phyloP scores from a whole-genome alignment of 2,888 invertebrate genomes.

The Magallana nippona region DNA sequence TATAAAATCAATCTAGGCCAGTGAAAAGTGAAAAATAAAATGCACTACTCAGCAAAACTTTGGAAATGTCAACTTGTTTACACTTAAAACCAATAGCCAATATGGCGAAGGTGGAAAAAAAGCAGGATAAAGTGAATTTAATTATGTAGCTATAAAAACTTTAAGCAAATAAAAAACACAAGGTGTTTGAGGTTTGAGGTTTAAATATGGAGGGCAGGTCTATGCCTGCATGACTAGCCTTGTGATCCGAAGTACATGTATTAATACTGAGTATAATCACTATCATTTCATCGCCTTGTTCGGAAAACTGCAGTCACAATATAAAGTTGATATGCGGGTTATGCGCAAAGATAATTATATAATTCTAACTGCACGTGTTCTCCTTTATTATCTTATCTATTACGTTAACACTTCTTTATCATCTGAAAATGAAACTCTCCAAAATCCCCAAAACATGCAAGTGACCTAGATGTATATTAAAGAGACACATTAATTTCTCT shows the following conservation, averaged over 20 bases:
- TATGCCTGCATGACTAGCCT: not conserved
- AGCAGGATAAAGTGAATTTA: not conserved
- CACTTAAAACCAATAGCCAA: not conserved
- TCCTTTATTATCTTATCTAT: not conserved
- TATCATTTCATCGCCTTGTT: no score
- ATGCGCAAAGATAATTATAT: not conserved
- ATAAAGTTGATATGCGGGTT: no score
- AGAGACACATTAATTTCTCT: no score
- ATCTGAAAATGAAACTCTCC: constrained; percentile 10
- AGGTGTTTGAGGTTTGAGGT: not conserved
- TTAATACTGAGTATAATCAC: no score
- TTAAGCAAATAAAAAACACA: constrained; percentile 19
- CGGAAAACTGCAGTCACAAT: no score
- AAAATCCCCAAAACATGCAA: not conserved
- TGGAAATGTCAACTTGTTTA: constrained; percentile 21
- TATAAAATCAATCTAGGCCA: constrained; percentile 27
- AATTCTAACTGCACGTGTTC: not conserved
- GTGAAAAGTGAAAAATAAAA: constrained; percentile 5
- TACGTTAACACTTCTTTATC: not conserved
- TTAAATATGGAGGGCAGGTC: constrained; percentile 18
- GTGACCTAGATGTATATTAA: no score
- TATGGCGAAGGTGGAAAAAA: not conserved
- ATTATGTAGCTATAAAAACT: not conserved
- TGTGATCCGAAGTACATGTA: no score
- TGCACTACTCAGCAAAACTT: constrained; percentile 1